Conservation (phyloP, 1,140 invertebrate genomes). For the Trissolcus basalis region DNA sequence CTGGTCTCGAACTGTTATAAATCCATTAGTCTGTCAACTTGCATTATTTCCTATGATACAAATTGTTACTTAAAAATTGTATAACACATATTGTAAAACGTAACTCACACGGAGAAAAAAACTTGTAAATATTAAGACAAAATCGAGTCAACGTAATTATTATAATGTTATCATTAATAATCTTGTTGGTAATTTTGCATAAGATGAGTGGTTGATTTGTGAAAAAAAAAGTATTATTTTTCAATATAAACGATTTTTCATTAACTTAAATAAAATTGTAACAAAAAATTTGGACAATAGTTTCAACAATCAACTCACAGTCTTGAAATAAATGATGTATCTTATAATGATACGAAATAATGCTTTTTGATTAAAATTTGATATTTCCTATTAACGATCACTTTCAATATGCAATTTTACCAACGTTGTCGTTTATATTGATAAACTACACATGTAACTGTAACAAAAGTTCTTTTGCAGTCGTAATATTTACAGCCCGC, state of each 20-base stretch:
- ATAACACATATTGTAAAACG: conserved; percentile 54
- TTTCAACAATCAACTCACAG: conserved; percentile 1
- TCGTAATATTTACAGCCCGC: conserved; percentile 55
- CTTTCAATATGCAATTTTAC: conserved; percentile 34
- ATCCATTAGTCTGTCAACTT: conserved; percentile 46
- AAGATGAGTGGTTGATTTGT: conserved; percentile 15
- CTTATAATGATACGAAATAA: too few relatives aligned
- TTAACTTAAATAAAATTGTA: conserved; percentile 11
- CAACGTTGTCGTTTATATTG: conserved; percentile 27
- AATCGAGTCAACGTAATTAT: conserved; percentile 55
- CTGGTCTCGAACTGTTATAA: conserved; percentile 30
- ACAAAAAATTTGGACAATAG: conserved; percentile 1
- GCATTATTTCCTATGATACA: conserved; percentile 49
- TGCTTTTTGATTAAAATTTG: too few relatives aligned
- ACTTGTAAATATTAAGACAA: conserved; percentile 58
- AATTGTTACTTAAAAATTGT: conserved; percentile 44
- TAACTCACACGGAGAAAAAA: conserved; percentile 53
- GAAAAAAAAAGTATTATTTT: too few relatives aligned
- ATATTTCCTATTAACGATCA: background rate
- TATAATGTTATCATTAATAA: conserved; percentile 38
- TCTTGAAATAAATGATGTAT: too few relatives aligned
- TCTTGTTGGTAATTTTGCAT: conserved; percentile 49
- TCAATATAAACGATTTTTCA: conserved; percentile 1
- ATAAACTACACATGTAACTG: conserved; percentile 55
- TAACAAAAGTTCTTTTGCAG: conserved; percentile 53